Evolutionary conservation across 2,113 vertebrate genomes (phyloP), one percentile per base, ranked within the genome.

Genomic region (Bettongia penicillata): DNA sequence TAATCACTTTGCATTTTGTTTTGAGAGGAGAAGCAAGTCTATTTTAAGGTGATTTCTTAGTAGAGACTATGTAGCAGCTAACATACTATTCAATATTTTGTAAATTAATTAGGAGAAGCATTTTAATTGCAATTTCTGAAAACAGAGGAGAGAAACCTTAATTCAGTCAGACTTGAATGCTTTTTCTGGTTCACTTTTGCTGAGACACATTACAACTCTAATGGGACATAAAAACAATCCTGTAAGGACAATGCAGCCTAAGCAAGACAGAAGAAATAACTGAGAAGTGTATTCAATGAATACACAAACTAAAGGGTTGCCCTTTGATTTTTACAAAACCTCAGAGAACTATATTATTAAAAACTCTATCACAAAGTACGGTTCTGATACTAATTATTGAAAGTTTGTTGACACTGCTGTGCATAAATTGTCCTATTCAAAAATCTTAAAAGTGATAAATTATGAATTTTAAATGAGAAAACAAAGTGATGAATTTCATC

Each of bases 91-190:
- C 43, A 2, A 49, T 51, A 48, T n/a, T 91, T 93, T 94, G 48
- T 49, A 43, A 22, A 57, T 43, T 43, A 68, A 0, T 47, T n/a
- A 84, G 61, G 93, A 84, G 37, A 90, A 26, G 47, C 31, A 53
- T 89, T 90, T 93, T 57, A 92, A 50, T 3, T 19, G 52, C 57
- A 90, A 91, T 22, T 23, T 94, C 52, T n/a, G 31, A 50, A 93
- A 92, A 51, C 49, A 93, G 68, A 53, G 48, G 53, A 14, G 50
- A 52, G 31, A 22, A 0, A 43, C 43, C 49, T 61, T 37, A 11
- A 24, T 0, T 55, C 1, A 5, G 31, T 6, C 19, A 37, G 68
- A 89, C 14, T 2, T 28, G 0, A 37, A 53, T 0, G 5, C 37
- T 28, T 53, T 77, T 48, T n/a, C 22, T 31, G 48, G 16, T 22